Base-by-base conservation (phyloP, 2,797 vertebrate species). In the Lagodon rhomboides region DNA sequence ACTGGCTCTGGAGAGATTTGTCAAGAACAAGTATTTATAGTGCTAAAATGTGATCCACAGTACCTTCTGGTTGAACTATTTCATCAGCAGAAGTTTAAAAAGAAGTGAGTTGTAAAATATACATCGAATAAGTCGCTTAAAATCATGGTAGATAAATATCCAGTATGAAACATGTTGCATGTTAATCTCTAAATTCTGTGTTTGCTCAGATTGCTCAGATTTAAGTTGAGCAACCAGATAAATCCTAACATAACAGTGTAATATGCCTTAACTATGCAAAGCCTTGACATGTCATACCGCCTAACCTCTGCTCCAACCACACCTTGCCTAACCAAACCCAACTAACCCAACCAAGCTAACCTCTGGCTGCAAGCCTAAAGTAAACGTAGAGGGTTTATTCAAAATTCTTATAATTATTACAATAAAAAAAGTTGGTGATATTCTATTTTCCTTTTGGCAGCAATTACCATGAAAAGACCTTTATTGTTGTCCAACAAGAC, bases 291-390 rank as follows among this genome's bases (percentile, higher is more conserved):
- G 84, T 81, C 84, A 85, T 81, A 50, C 30, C 74, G 73, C 71
- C 68, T 54, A 73, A 43, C 54, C 53, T 46, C 68, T 65, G 22
- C 84, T 78, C 51, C 46, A 53, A 38, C 47, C 18, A 72, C 71
- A 79, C 38, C 60, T 17, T 51, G n/a, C 68, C 79, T 65, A 50
- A 89, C 81, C 79, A 77, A 90, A 76, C 79, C 62, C 11, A 75
- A 83, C 90, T 90, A 88, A 92, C 88, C 70, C 22, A 22, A 77
- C 44, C 25, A n/a, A 54, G 50, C 44, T 47, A 63, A 51, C 23
- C 12, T 56, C 53, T 53, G 27, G 74, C 60, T 72, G 63, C 62
- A 46, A 16, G 50, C 76, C 67, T 56, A 66, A 76, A 80, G 11
- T 10, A 43, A 50, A 70, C 4, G 5, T 25, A 27, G 4, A 18